Conservation (phyloP, 2,797 vertebrate genomes). For the Phalanger gymnotis region DNA sequence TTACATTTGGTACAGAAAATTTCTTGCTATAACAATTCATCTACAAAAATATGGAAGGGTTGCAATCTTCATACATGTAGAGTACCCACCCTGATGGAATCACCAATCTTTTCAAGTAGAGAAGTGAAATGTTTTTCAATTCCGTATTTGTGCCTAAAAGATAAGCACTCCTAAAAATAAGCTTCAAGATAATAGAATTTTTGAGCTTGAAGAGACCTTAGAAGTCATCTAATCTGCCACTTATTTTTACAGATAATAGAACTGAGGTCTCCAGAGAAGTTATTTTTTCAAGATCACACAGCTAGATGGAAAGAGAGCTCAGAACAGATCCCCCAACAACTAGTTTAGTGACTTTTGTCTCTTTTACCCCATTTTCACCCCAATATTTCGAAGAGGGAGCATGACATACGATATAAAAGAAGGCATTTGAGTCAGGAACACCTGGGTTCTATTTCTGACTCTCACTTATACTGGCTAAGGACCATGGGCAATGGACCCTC, state of each 20-base stretch:
- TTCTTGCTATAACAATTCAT: background rate
- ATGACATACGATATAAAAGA: background rate
- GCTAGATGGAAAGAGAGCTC: background rate
- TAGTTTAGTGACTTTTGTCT: background rate
- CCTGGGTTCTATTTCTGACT: background rate
- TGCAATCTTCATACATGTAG: background rate
- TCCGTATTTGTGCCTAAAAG: background rate
- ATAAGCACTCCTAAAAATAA: background rate
- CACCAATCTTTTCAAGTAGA: background rate
- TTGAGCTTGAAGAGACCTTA: background rate
- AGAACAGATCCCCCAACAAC: background rate
- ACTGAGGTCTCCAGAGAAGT: background rate
- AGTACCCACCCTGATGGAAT: background rate
- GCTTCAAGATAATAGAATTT: background rate
- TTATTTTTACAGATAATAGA: background rate
- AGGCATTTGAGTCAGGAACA: background rate
- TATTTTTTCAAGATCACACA: background rate
- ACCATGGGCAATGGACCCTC: background rate
- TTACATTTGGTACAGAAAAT: background rate
- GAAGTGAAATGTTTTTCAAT: background rate
- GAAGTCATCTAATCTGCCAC: background rate
- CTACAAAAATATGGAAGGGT: background rate
- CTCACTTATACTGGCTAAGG: background rate
- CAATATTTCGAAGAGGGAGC: background rate
- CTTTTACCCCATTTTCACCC: background rate